A percentile compares a stretch with the other conserved stretches of the same genome.
phyloP scores from a whole-genome alignment of 2,888 invertebrate species.

The Agrilus mali region DNA sequence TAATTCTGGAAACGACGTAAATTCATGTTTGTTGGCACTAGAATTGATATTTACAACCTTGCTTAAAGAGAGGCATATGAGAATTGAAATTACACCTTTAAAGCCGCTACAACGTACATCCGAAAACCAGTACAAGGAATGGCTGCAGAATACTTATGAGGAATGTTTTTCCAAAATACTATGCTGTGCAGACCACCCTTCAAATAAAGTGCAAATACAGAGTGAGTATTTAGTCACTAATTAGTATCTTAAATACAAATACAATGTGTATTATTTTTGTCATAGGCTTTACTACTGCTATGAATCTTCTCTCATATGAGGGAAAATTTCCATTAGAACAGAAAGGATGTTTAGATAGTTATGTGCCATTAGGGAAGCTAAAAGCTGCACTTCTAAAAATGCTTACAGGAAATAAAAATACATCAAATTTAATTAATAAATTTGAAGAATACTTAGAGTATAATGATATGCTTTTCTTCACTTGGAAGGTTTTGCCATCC shows the following conservation, averaged over 20 bases:
- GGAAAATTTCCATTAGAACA: slow-evolving; percentile 52
- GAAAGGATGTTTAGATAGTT: slow-evolving; percentile 37
- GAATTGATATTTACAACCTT: slow-evolving; percentile 61
- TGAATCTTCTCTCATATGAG: slow-evolving; percentile 62
- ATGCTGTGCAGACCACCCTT: slow-evolving; percentile 37
- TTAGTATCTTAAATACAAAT: slow-evolving; percentile 19
- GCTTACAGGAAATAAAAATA: slow-evolving; percentile 48
- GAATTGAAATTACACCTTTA: slow-evolving; percentile 44
- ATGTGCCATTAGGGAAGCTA: slow-evolving; percentile 54
- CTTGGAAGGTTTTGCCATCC: slow-evolving; percentile 48
- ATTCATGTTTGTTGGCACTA: slow-evolving; percentile 51
- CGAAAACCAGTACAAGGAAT: slow-evolving; percentile 51
- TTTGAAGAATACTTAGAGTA: slow-evolving; percentile 65
- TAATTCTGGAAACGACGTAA: slow-evolving; percentile 36
- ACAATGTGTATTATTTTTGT: slow-evolving; percentile 24
- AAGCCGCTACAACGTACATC: slow-evolving; percentile 44
- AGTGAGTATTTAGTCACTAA: slow-evolving; percentile 19
- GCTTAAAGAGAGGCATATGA: slow-evolving; percentile 52
- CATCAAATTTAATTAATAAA: slow-evolving; percentile 46
- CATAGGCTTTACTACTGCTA: slow-evolving; percentile 52
- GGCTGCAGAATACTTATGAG: slow-evolving; percentile 60
- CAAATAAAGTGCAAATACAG: slow-evolving; percentile 29
- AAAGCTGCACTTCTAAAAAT: slow-evolving; percentile 54
- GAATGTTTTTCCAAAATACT: slow-evolving; percentile 47
- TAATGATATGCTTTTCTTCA: slow-evolving; percentile 62